phyloP scores from a whole-genome alignment of 2,888 invertebrate species.

The Drosophila cognata region DNA sequence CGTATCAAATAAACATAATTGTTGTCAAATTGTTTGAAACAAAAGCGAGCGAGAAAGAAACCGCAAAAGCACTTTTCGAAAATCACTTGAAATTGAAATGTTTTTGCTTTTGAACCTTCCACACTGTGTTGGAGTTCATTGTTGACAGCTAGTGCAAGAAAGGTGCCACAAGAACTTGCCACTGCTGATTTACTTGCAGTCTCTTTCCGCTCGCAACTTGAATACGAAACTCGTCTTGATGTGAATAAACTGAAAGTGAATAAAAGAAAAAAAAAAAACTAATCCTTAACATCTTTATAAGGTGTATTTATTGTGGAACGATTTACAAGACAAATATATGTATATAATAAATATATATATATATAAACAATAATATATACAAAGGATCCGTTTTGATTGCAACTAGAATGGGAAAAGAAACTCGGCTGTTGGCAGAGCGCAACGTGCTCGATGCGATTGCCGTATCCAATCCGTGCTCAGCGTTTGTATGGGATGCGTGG shows the following conservation, averaged over 20 bases:
- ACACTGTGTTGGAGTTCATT: not conserved
- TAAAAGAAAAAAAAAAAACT: conserved; percentile 1
- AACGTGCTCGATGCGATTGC: conserved; percentile 36
- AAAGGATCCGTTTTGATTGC: not conserved
- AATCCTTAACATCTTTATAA: not conserved
- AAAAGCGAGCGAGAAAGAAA: conserved; percentile 10
- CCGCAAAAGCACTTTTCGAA: not conserved
- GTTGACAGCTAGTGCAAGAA: not conserved
- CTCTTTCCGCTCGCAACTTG: conserved; percentile 12
- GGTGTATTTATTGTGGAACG: not conserved
- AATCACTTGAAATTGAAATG: not conserved
- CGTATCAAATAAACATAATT: conserved; percentile 6
- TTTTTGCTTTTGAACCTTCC: not conserved
- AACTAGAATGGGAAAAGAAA: conserved; percentile 23
- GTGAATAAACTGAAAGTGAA: conserved; percentile 16
- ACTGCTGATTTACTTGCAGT: conserved; percentile 1
- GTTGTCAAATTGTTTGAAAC: conserved; percentile 6
- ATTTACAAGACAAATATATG: not conserved
- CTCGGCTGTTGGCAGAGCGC: conserved; percentile 14
- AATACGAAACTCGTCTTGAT: conserved; percentile 16
- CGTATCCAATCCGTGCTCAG: conserved; percentile 47
- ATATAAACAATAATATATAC: not conserved
- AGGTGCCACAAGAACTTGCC: not conserved
- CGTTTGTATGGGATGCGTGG: not conserved
- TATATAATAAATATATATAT: not conserved